Base-by-base conservation (phyloP, 2,888 invertebrate species). In the Heliothis peltigera region DNA sequence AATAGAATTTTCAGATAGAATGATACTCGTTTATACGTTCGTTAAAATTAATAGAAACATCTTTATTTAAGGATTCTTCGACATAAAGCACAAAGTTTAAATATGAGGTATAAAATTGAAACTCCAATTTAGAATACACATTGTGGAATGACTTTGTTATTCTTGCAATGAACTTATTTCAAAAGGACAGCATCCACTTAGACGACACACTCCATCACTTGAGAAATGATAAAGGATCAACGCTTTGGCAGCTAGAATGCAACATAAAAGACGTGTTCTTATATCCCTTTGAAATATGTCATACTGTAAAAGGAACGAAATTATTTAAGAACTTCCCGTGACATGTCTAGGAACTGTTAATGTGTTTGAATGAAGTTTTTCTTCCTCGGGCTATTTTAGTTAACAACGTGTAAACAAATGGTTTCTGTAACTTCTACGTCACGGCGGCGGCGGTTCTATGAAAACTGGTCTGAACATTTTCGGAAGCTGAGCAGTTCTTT, bases 231-330 rank as follows among this genome's bases (percentile, higher is more conserved):
- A 65, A 57, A 69, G 60, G 47, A 77, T 74, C 64, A 67, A 62
- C 65, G 5, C 59, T 56, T 47, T 57, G 76, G 76, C 74, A 74
- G 59, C 51, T 48, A 60, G 60, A 61, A 67, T 73, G 65, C 61
- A 61, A 69, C 68, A 72, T 68, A 47, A 79, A 74, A 71, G 69
- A 70, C 71, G 54, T 48, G 65, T 62, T 58, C 42, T 56, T 48
- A 57, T 35, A 53, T 61, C 61, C 53, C 75, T 73, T 77, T 80
- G 70, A 79, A 68, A 75, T 73, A 61, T 53, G 35, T 47, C 22
- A 28, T 64, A 51, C 75, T 77, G 60, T 79, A 79, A 72, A 73
- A 71, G 79, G 75, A 79, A 51, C 67, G 77, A 80, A 79, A 67
- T 58, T 56, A 51, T 53, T 63, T 66, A 60, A 60, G 69, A 59